These are phyloP conservation scores for Caligus rogercresseyi DNA, from an alignment of 1,140 invertebrate species.

Conservation along the genomic window DNA sequence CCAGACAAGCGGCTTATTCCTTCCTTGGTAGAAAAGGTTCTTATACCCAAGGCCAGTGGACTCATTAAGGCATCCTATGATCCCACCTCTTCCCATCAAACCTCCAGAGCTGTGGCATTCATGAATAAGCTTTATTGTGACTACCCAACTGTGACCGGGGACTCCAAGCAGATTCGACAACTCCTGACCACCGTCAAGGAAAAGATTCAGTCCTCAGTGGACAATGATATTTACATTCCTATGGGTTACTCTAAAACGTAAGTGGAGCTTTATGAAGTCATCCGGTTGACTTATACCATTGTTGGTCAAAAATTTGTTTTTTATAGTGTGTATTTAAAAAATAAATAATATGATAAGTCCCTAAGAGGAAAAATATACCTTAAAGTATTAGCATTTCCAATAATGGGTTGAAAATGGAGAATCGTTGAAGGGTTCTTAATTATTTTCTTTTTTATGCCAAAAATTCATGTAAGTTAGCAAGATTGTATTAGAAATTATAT, in stretches of 20 bases:
- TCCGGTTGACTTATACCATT: too few relatives aligned
- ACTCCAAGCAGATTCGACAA: constrained; percentile 4
- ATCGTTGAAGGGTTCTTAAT: too few relatives aligned
- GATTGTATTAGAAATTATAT: too few relatives aligned
- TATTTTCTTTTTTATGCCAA: too few relatives aligned
- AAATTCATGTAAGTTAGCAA: too few relatives aligned
- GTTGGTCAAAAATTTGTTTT: too few relatives aligned
- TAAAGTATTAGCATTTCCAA: too few relatives aligned
- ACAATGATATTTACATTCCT: constrained; percentile 16
- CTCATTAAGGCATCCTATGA: neutral
- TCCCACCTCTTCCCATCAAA: neutral
- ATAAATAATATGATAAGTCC: too few relatives aligned
- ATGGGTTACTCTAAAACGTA: constrained; percentile 10
- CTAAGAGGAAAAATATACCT: too few relatives aligned
- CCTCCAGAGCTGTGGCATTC: neutral
- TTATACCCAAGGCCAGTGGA: neutral
- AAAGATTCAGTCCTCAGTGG: constrained; percentile 4
- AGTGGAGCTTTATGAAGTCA: too few relatives aligned
- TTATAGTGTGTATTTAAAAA: too few relatives aligned
- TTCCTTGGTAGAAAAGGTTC: constrained; percentile 8
- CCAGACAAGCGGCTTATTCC: neutral
- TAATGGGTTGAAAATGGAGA: too few relatives aligned
- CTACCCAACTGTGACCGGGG: neutral
- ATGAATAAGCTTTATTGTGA: neutral
- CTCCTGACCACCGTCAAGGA: neutral